These are phyloP conservation scores for Zootermopsis nevadensis DNA, from an alignment of 2,888 invertebrate genomes.

Conservation along the genomic window DNA sequence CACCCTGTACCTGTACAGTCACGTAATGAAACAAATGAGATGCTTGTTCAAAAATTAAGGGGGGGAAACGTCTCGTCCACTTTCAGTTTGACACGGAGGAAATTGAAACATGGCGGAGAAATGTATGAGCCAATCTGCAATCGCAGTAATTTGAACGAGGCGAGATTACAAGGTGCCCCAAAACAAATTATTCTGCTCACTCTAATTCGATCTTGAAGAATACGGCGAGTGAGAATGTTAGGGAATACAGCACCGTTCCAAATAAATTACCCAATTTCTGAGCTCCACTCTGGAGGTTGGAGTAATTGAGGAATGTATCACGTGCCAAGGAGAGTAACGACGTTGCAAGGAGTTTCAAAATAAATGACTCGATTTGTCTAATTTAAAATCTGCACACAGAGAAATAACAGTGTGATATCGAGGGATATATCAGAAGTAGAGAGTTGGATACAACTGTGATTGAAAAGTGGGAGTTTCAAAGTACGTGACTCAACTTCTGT, in stretches of 20 bases:
- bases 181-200: neutral
- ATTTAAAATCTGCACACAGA: neutral
- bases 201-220: no score
- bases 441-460: neutral
- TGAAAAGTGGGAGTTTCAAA: neutral
- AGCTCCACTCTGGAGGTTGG: no score
- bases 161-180: neutral
- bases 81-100: conserved; percentile 5
- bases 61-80: neutral
- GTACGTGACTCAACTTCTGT: neutral
- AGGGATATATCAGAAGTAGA: neutral
- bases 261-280: no score
- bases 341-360: neutral
- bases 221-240: no score
- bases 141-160: conserved; percentile 1
- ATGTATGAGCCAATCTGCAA: conserved; percentile 1
- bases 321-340: neutral
- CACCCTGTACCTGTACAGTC: neutral
- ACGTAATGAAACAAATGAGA: neutral
- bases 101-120: neutral
- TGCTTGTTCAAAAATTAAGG: neutral
- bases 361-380: neutral
- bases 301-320: no score
- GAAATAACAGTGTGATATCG: neutral
- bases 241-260: no score